A percentile compares a stretch with the other conserved stretches of the same genome.
Evolutionary conservation across 1,140 invertebrate genomes (phyloP).

Genomic region (Matsumurasca onukii): DNA sequence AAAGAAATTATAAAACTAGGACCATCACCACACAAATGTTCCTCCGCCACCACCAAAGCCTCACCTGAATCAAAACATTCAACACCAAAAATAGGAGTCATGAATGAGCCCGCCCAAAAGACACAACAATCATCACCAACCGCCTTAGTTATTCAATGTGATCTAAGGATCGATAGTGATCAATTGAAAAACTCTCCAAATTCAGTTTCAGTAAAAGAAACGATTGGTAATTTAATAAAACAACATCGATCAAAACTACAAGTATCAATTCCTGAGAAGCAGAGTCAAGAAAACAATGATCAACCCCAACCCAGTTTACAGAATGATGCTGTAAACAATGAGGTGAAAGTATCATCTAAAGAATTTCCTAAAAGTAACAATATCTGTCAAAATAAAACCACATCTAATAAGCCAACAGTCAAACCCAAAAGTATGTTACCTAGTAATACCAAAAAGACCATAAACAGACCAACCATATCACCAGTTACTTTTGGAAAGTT

Average conservation of each 20-base stretch:
- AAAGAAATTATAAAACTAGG: not conserved
- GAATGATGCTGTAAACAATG: too few relatives aligned
- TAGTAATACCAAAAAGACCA: not conserved
- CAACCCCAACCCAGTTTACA: too few relatives aligned
- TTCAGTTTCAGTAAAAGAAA: not conserved
- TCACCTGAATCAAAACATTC: not conserved
- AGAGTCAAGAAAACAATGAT: not conserved
- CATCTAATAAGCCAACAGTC: too few relatives aligned
- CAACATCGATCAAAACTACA: not conserved
- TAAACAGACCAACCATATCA: not conserved
- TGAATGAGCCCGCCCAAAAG: not conserved
- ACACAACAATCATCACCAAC: not conserved
- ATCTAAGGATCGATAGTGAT: not conserved
- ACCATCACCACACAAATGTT: not conserved
- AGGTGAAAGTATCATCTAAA: too few relatives aligned
- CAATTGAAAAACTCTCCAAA: not conserved
- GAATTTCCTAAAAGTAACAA: not conserved
- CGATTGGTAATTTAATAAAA: not conserved
- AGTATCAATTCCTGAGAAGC: not conserved
- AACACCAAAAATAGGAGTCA: not conserved
- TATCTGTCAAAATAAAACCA: too few relatives aligned
- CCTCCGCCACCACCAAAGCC: not conserved
- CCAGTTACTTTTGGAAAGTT: slow-evolving; percentile 6
- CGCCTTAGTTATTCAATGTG: not conserved
- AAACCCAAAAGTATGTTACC: too few relatives aligned